Evolutionary conservation across 2,113 vertebrate species (phyloP).

Genomic region (Tichodroma muraria): DNA sequence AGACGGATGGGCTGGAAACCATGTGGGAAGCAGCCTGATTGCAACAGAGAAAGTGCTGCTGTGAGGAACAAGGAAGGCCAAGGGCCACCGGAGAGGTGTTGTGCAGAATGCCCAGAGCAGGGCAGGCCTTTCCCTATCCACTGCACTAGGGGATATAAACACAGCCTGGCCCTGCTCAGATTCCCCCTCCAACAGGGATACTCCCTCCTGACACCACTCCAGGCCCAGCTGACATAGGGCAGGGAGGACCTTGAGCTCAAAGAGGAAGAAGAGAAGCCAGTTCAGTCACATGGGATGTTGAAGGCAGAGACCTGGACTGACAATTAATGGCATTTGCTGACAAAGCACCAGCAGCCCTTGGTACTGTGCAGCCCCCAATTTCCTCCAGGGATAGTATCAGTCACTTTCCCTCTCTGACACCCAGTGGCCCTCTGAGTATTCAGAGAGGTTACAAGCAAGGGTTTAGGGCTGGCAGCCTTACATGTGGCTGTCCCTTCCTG

Average conservation of each 20-base stretch:
- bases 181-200: background rate
- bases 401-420: background rate
- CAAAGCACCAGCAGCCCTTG: background rate
- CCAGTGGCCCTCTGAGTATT: background rate
- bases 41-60: background rate
- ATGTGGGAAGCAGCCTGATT: conserved; percentile 84
- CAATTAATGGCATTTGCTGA: background rate
- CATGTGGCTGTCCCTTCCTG: background rate
- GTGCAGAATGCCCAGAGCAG: background rate
- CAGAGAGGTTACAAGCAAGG: background rate
- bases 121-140: background rate
- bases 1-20: conserved; percentile 89
- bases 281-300: background rate
- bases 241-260: background rate
- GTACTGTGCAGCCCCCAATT: background rate
- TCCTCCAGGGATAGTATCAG: background rate
- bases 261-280: background rate
- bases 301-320: background rate
- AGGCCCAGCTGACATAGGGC: background rate
- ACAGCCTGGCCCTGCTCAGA: background rate
- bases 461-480: background rate
- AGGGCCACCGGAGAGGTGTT: background rate
- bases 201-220: background rate
- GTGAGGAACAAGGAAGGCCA: background rate
- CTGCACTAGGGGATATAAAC: background rate